Evolutionary conservation across 1,140 invertebrate genomes (phyloP).

Genomic region (Venustaconcha ellipsiformis): DNA sequence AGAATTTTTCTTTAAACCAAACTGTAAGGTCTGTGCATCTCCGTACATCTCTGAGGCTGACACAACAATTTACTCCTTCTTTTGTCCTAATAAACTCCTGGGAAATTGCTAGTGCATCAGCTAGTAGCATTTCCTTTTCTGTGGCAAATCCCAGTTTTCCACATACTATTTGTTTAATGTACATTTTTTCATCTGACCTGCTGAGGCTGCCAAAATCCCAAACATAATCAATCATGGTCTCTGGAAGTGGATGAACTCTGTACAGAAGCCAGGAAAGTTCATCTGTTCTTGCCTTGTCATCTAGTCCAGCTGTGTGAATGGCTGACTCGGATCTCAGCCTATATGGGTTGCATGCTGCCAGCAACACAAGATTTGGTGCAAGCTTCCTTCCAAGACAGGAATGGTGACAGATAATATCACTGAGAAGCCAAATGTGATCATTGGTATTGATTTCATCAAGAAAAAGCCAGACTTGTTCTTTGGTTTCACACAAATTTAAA

Average conservation of each 20-base stretch:
- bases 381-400: not conserved
- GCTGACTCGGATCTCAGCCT: slow-evolving; percentile 3
- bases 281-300: slow-evolving; percentile 3
- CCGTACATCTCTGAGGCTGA: slow-evolving; percentile 46
- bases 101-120: slow-evolving; percentile 27
- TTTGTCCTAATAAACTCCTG: slow-evolving; percentile 38
- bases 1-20: no score
- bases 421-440: slow-evolving; percentile 20
- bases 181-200: slow-evolving; percentile 47
- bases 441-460: slow-evolving; percentile 33
- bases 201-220: slow-evolving; percentile 64
- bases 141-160: slow-evolving; percentile 6
- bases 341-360: slow-evolving; percentile 37
- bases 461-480: slow-evolving; percentile 14
- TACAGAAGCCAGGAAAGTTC: slow-evolving; percentile 59
- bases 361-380: slow-evolving; percentile 1
- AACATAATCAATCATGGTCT: slow-evolving; percentile 56
- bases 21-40: slow-evolving; percentile 2
- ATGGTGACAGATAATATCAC: slow-evolving; percentile 21
- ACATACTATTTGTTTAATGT: slow-evolving; percentile 57
- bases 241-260: slow-evolving; percentile 58
- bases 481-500: not conserved
- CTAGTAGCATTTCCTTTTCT: not conserved
- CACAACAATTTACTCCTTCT: slow-evolving; percentile 32
- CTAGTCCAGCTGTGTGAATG: not conserved